Evolutionary conservation across 2,888 invertebrate species (phyloP).

Genomic region (Shargacucullia verbasci): DNA sequence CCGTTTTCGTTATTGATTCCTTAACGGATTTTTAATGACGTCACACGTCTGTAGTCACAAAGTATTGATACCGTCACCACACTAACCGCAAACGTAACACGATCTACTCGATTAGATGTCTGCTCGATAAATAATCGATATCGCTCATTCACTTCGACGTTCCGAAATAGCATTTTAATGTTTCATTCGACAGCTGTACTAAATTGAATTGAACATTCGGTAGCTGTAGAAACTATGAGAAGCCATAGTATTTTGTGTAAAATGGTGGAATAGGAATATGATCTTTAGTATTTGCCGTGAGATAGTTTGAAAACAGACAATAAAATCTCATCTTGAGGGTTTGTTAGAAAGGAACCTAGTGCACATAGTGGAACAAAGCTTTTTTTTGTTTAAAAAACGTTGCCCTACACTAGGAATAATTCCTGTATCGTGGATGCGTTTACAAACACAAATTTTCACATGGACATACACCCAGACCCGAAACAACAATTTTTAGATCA

Average conservation of each 20-base stretch:
- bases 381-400: too few species aligned
- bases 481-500: too few species aligned
- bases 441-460: too few species aligned
- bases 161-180: constrained; percentile 44
- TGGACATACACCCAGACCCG: too few species aligned
- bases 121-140: constrained; percentile 71
- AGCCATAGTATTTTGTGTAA: not conserved
- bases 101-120: constrained; percentile 62
- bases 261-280: not conserved
- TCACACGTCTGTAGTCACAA: constrained; percentile 31
- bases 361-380: too few species aligned
- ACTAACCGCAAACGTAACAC: constrained; percentile 69
- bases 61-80: constrained; percentile 59
- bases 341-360: too few species aligned
- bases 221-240: not conserved
- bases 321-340: too few species aligned
- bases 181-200: constrained; percentile 36
- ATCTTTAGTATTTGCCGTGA: too few species aligned
- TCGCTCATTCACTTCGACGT: constrained; percentile 41
- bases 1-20: constrained; percentile 31
- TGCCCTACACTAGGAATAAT: too few species aligned
- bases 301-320: too few species aligned
- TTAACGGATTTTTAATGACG: constrained; percentile 49
- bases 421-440: too few species aligned
- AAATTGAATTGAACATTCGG: constrained; percentile 8